phyloP scores from a whole-genome alignment of 2,797 vertebrate genomes.

The Macropus fuliginosus region DNA sequence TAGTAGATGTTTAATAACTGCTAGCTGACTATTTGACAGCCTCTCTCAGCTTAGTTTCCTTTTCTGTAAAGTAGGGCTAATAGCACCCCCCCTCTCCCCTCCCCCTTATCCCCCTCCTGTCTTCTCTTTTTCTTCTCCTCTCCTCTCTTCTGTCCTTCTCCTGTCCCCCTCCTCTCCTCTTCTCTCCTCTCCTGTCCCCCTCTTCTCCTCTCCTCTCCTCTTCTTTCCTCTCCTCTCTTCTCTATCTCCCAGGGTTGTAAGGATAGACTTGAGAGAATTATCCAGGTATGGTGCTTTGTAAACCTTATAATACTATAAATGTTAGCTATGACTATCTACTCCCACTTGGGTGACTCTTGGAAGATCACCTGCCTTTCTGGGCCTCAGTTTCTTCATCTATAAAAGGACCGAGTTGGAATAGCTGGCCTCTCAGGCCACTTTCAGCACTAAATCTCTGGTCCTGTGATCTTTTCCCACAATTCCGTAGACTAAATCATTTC shows the following conservation, averaged over 20 bases:
- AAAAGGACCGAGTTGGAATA: neutral
- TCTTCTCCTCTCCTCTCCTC: too few relatives aligned
- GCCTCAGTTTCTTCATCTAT: neutral
- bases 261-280: neutral
- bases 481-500: neutral
- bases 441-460: too few relatives aligned
- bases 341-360: neutral
- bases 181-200: too few relatives aligned
- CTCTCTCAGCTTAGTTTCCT: neutral
- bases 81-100: too few relatives aligned
- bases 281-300: neutral
- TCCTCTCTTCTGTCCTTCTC: too few relatives aligned
- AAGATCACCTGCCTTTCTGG: neutral
- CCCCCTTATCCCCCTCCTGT: too few relatives aligned
- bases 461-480: neutral
- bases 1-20: neutral
- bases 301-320: neutral
- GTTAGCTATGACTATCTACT: neutral
- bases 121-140: too few relatives aligned
- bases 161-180: too few relatives aligned
- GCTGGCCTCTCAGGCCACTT: too few relatives aligned
- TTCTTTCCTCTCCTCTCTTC: too few relatives aligned
- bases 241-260: neutral
- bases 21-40: too few relatives aligned
- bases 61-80: neutral